These are phyloP conservation scores for Cacoxenus indagator DNA, from an alignment of 2,888 invertebrate genomes.

Conservation along the genomic window DNA sequence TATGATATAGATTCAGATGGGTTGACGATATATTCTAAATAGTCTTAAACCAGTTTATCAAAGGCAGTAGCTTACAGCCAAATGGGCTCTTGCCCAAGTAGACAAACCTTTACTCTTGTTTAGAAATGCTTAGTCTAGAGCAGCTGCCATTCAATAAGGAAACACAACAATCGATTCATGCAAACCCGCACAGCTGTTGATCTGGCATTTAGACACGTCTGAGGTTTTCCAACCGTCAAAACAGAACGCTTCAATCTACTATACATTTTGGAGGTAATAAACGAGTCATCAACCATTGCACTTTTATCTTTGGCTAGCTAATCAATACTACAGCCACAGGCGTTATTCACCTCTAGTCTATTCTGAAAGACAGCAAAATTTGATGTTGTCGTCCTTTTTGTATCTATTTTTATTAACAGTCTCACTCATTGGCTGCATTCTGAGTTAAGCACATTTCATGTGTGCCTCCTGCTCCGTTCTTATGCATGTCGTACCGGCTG, in stretches of 20 bases:
- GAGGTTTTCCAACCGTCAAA: slow-evolving; percentile 10
- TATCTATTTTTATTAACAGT: slow-evolving; percentile 31
- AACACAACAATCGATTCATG: slow-evolving; percentile 16
- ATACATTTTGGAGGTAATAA: slow-evolving; percentile 15
- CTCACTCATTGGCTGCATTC: not conserved
- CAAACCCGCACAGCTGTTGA: slow-evolving; percentile 17
- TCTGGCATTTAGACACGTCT: slow-evolving; percentile 14
- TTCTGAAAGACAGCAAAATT: slow-evolving; percentile 30
- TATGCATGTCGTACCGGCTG: not conserved
- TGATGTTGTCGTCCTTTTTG: slow-evolving; percentile 34
- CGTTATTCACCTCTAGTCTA: not conserved
- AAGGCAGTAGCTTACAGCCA: no score
- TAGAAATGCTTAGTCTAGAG: no score
- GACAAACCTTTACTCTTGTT: not conserved
- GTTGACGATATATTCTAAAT: no score
- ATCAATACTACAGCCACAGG: slow-evolving; percentile 43
- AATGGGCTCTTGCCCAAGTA: not conserved
- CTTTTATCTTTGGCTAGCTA: slow-evolving; percentile 13
- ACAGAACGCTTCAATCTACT: not conserved
- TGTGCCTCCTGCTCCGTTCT: not conserved
- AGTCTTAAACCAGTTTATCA: no score
- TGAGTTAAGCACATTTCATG: slow-evolving; percentile 30
- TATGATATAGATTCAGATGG: no score
- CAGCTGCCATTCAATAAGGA: slow-evolving; percentile 33
- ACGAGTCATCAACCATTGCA: not conserved